Base-by-base conservation (phyloP, 2,888 invertebrate species). In the Meghimatium bilineatum region DNA sequence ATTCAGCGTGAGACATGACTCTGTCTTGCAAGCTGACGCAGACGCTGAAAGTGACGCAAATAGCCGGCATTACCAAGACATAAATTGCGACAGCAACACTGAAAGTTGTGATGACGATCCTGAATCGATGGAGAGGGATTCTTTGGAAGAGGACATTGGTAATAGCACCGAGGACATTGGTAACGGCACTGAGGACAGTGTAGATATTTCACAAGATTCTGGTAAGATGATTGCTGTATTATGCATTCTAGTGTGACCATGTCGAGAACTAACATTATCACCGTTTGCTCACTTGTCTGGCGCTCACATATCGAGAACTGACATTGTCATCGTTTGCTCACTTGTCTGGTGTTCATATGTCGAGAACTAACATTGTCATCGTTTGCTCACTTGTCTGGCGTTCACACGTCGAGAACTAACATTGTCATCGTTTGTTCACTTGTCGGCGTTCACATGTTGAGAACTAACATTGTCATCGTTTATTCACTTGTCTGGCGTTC, bases 41-140 rank as follows among this genome's bases (percentile, higher is more conserved):
- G 20, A 2, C 2, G 56, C 56, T 56, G 60, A 63, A n/a, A 26
- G n/a, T n/a, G 60, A 23, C 60, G 60, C 60, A 6, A n/a, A n/a
- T 63, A n/a, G 1, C n/a, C 60, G n/a, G n/a, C 60, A 23, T 17
- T 36, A 34, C 23, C 44, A 1, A 26, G 72, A 72, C 8, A 72
- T 1, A 38, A 36, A n/a, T 29, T 38, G 26, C 17, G 75, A 56
- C 32, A 56, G 32, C 29, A 75, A 34, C 26, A 75, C 56, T 2
- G 56, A 75, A 26, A 77, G 77, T 66, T 32, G 63, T 36, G 77
- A 38, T 14, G 38, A 63, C n/a, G 60, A 23, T n/a, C 60, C n/a
- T 6, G 38, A 63, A 34, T 80, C 80, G 23, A 80, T 80, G 80
- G 80, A 80, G 17, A 60, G 14, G 29, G 80, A 80, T 69, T 80